Evolutionary conservation across 2,888 invertebrate species (phyloP), one percentile per base, ranked within the genome.

Genomic region (Drosophila dives): DNA sequence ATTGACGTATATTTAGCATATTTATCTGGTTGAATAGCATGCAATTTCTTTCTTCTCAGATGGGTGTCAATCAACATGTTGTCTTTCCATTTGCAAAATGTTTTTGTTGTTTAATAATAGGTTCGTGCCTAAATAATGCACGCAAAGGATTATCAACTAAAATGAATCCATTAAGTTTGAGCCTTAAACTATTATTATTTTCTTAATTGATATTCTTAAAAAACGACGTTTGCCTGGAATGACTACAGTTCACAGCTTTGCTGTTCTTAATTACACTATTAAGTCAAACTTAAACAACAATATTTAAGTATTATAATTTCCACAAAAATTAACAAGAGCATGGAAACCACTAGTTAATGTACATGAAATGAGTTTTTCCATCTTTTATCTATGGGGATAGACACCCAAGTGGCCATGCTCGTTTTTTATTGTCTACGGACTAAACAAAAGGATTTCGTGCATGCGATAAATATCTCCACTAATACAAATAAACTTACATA

Each of bases 371-470:
- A 29, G 23, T 26, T 48, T 51, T 20, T n/a, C 7, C 51, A 51
- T 20, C 20, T 51, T 33, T 1, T 11, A 15, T 23, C 45, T 45
- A 23, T 2, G 45, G 15, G 17, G 10, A 23, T 17, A 23, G 10
- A 54, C 23, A 36, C 34, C 36, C n/a, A 38, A 38, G 23, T 26
- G 17, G 54, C 54, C 36, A 54, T 23, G 4, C n/a, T 36, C 26
- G 26, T 34, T 33, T 17, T 54, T 54, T 54, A 54, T 54, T 36
- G 54, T 36, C 34, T 38, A n/a, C 17, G 36, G 54, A 54, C 2
- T 26, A 38, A 36, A 78, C 79, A 75, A 79, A 45, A 78, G 79
- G 79, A 75, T 78, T 78, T 79, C 78, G 78, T 79, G 78, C 79
- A 65, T 67, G 65, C 64, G 78, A 78, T 78, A 71, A 68, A 69